Percentiles rank a stretch among this genome's conserved stretches.
Evolutionary conservation across 2,797 vertebrate genomes (phyloP).

Genomic region (Choloepus didactylus): DNA sequence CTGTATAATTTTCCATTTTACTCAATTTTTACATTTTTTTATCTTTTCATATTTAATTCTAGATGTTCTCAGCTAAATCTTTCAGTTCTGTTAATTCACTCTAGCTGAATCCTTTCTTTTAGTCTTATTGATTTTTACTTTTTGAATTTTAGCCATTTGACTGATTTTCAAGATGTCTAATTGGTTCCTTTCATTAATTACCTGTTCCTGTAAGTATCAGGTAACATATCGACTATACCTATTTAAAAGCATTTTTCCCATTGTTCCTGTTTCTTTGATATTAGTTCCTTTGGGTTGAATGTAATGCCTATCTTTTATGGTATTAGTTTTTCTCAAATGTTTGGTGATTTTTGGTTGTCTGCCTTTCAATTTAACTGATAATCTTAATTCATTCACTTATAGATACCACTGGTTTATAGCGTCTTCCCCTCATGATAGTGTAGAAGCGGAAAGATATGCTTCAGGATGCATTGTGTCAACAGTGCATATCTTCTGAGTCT

Average conservation of each 20-base stretch:
- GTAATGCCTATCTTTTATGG: background rate
- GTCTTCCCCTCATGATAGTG: background rate
- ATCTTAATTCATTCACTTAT: background rate
- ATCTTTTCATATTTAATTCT: background rate
- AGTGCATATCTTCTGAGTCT: background rate
- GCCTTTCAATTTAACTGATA: background rate
- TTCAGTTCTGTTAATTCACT: background rate
- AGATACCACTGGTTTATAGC: background rate
- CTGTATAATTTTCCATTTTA: background rate
- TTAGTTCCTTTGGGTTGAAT: background rate
- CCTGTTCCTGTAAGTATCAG: background rate
- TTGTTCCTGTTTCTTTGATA: constrained; percentile 20
- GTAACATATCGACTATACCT: background rate
- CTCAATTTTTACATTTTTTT: constrained; percentile 7
- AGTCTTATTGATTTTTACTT: background rate
- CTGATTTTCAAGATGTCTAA: background rate
- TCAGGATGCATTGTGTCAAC: background rate
- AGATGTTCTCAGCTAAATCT: background rate
- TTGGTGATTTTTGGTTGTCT: background rate
- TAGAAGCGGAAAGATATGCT: background rate
- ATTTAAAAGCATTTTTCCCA: background rate
- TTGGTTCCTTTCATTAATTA: background rate
- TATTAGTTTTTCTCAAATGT: background rate
- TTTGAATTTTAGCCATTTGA: background rate
- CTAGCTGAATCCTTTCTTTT: background rate